phyloP scores from a whole-genome alignment of 2,888 invertebrate genomes.

The Vesta saturnalis region DNA sequence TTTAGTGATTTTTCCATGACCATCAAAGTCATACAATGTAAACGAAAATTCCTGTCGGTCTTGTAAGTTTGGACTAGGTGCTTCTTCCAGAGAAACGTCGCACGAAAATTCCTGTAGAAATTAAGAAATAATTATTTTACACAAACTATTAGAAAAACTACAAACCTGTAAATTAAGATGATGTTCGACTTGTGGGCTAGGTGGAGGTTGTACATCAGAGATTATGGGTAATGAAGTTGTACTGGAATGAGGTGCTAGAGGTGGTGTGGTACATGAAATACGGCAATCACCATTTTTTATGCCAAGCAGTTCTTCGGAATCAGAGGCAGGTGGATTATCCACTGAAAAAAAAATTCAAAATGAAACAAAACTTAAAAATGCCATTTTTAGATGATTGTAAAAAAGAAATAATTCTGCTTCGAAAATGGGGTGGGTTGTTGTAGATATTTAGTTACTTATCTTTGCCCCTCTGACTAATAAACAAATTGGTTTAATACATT shows the following conservation, averaged over 20 bases:
- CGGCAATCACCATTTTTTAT: conserved; percentile 47
- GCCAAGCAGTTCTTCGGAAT: conserved; percentile 76
- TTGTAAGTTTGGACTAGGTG: conserved; percentile 68
- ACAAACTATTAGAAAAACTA: neutral
- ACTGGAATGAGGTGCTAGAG: conserved; percentile 19
- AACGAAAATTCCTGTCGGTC: conserved; percentile 76
- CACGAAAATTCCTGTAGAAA: conserved; percentile 82
- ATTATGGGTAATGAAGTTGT: conserved; percentile 10
- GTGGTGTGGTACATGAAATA: conserved; percentile 45
- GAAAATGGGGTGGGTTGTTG: no score
- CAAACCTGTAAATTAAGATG: conserved; percentile 50
- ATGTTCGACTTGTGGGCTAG: conserved; percentile 22
- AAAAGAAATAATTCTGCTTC: no score
- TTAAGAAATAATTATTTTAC: neutral
- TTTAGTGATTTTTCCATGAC: conserved; percentile 92
- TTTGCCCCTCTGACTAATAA: no score
- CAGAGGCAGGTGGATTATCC: conserved; percentile 59
- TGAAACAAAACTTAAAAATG: no score
- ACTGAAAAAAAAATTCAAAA: conserved; percentile 24
- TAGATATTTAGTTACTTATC: no score
- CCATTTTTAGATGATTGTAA: no score
- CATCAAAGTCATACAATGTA: conserved; percentile 90
- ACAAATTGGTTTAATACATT: no score
- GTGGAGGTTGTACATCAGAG: neutral
- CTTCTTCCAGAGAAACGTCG: conserved; percentile 85